Conservation (phyloP, 2,888 invertebrate genomes). For the Amphiduros pacificus region DNA sequence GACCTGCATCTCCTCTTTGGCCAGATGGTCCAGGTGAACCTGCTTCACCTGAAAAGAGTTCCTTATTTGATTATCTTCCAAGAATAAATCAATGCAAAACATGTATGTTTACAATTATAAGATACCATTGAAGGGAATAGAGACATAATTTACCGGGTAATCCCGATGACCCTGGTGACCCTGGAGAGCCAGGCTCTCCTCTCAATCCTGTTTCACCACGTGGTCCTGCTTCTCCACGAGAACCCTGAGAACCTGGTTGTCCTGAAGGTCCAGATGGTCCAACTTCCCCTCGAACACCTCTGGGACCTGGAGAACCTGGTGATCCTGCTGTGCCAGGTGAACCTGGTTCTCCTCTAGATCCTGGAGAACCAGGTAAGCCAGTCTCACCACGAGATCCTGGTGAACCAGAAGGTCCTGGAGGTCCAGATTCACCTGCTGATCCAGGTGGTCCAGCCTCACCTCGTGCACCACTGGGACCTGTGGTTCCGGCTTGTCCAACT, state of each 20-base stretch:
- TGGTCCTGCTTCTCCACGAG: constrained; percentile 14
- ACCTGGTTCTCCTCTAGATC: constrained; percentile 13
- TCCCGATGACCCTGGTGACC: constrained; percentile 40
- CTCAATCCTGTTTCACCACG: constrained; percentile 7
- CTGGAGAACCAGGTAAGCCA: constrained; percentile 9
- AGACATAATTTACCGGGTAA: constrained; percentile 13
- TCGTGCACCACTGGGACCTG: constrained; percentile 9
- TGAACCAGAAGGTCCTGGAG: constrained; percentile 2
- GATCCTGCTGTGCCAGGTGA: constrained; percentile 11
- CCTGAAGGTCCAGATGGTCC: constrained; percentile 17
- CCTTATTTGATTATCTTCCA: too few species aligned
- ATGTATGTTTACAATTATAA: background rate
- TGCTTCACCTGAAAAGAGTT: too few species aligned
- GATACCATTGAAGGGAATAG: background rate
- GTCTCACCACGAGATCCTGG: background rate
- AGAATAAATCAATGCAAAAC: too few species aligned
- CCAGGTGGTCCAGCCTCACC: constrained; percentile 11
- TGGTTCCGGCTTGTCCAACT: constrained; percentile 20
- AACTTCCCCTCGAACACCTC: constrained; percentile 42
- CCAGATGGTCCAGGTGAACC: constrained; percentile 22
- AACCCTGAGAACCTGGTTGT: constrained; percentile 7
- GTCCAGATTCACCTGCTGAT: constrained; percentile 6
- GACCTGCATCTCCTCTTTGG: constrained; percentile 22
- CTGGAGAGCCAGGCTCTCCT: constrained; percentile 66
- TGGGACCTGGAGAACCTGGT: constrained; percentile 66